A percentile compares a stretch with the other conserved stretches of the same genome.
These are phyloP conservation scores for Elysia crispata DNA, from an alignment of 2,888 invertebrate species.

Conservation along the genomic window DNA sequence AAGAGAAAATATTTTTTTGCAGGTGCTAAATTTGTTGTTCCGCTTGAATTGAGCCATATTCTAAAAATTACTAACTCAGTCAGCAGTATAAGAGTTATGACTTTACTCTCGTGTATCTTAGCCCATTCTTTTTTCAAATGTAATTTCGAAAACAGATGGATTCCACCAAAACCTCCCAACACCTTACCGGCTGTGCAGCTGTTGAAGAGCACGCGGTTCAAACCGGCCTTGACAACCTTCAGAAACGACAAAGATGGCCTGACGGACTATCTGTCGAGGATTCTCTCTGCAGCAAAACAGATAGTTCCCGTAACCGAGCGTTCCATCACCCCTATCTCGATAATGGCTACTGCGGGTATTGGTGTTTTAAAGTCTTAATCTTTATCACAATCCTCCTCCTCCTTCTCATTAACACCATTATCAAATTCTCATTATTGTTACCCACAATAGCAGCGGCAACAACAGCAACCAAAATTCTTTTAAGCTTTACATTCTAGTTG, in stretches of 20 bases:
- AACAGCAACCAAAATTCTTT: not conserved
- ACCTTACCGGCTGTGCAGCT: conserved; percentile 18
- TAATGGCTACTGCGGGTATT: conserved; percentile 43
- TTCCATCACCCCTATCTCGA: conserved; percentile 23
- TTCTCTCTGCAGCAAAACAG: conserved; percentile 4
- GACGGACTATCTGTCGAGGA: not conserved
- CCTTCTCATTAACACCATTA: not conserved
- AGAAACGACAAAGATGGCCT: not conserved
- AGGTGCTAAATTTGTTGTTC: no score
- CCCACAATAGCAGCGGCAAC: not conserved
- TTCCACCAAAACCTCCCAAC: not conserved
- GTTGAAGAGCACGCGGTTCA: not conserved
- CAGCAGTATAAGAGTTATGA: no score
- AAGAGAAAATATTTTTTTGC: no score
- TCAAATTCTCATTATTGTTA: not conserved
- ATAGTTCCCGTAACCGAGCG: not conserved
- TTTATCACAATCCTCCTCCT: no score
- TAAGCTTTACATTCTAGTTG: no score
- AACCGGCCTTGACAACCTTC: not conserved
- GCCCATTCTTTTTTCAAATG: no score
- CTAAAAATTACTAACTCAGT: no score
- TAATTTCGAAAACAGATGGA: no score
- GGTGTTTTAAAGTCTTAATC: no score
- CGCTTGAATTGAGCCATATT: no score
- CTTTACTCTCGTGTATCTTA: no score